phyloP scores from a whole-genome alignment of 1,140 invertebrate genomes.

The Lineus longissimus region DNA sequence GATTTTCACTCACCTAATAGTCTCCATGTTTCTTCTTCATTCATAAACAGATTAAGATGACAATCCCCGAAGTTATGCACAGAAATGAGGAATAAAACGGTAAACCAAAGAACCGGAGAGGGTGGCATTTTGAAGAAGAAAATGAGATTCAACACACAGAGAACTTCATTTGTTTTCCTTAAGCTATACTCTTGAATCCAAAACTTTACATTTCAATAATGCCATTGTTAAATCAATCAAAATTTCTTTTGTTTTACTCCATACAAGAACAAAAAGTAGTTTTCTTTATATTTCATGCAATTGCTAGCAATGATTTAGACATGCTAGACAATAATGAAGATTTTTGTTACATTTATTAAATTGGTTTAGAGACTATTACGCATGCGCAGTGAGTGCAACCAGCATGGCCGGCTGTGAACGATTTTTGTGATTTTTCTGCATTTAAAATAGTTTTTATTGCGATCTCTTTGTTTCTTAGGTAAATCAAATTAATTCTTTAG shows the following conservation, averaged over 20 bases:
- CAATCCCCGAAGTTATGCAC: conserved; percentile 10
- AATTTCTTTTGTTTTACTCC: too few relatives aligned
- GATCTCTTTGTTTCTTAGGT: too few relatives aligned
- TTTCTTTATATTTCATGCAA: too few relatives aligned
- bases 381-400: too few relatives aligned
- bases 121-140: background rate
- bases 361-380: too few relatives aligned
- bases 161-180: background rate
- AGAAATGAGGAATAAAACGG: background rate
- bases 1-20: conserved; percentile 36
- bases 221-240: too few relatives aligned
- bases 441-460: too few relatives aligned
- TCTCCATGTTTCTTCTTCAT: conserved; percentile 32
- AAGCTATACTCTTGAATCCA: background rate
- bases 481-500: too few relatives aligned
- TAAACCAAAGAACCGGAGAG: background rate
- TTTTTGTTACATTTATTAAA: background rate
- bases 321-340: background rate
- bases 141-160: background rate
- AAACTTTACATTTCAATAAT: conserved; percentile 2
- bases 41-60: conserved; percentile 39
- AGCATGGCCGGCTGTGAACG: too few relatives aligned
- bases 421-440: too few relatives aligned
- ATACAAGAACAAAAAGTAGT: too few relatives aligned
- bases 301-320: too few relatives aligned